These are phyloP conservation scores for Masnerella sp. DNA, from an alignment of 2,888 invertebrate species.

Conservation along the genomic window DNA sequence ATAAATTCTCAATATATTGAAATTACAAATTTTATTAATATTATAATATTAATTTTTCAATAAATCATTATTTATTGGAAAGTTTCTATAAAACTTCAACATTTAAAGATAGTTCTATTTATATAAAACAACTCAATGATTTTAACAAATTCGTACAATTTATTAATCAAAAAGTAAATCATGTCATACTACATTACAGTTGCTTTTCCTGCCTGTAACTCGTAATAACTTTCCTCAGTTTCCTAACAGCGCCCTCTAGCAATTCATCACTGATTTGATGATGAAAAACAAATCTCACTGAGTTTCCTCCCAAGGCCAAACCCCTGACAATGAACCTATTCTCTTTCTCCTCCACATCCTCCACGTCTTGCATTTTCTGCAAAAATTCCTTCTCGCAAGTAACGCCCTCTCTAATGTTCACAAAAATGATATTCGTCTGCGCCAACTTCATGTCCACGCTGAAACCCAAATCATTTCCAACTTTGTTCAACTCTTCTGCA, in stretches of 20 bases:
- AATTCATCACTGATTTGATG: conserved; percentile 85
- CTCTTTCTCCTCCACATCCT: conserved; percentile 78
- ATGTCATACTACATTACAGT: no score
- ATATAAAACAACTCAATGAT: no score
- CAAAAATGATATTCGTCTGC: conserved; percentile 87
- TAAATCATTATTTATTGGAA: no score
- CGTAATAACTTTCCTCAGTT: conserved; percentile 84
- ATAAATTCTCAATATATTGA: no score
- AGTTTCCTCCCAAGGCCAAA: conserved; percentile 80
- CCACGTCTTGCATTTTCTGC: conserved; percentile 78
- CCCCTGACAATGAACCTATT: conserved; percentile 81
- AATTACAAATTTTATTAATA: no score
- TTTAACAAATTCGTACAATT: no score
- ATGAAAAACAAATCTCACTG: conserved; percentile 85
- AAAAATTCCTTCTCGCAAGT: conserved; percentile 80
- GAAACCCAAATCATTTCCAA: conserved; percentile 81
- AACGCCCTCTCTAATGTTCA: conserved; percentile 80
- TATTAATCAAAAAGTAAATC: no score
- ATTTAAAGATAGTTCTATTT: no score
- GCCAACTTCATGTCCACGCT: conserved; percentile 81
- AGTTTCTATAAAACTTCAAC: no score
- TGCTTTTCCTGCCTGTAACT: no score
- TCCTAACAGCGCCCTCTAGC: conserved; percentile 83
- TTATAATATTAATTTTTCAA: no score
- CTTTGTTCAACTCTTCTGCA: conserved; percentile 82